Conservation (phyloP, 1,140 invertebrate genomes). For the Sweltsa coloradensis region DNA sequence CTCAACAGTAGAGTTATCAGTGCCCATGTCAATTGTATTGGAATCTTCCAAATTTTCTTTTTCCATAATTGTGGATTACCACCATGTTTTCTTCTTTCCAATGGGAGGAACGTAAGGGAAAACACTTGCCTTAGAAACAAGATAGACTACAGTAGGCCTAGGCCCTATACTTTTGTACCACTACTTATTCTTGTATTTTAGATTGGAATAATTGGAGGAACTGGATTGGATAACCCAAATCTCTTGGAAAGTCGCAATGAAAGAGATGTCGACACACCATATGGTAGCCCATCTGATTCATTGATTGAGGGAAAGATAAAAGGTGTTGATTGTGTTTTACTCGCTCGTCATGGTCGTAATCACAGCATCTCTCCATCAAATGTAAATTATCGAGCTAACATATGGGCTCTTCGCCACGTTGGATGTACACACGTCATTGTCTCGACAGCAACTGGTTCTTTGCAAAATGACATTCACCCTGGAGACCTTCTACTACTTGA, state of each 20-base stretch:
- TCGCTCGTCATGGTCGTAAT: constrained; percentile 77
- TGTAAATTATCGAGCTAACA: constrained; percentile 94
- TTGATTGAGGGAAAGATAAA: constrained; percentile 66
- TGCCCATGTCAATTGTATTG: too few species aligned
- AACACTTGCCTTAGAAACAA: too few species aligned
- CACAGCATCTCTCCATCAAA: constrained; percentile 70
- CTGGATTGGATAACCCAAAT: constrained; percentile 78
- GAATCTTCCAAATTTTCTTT: too few species aligned
- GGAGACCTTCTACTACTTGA: constrained; percentile 85
- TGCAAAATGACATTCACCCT: constrained; percentile 74
- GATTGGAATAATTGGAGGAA: constrained; percentile 94
- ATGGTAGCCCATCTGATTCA: constrained; percentile 72
- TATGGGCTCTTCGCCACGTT: constrained; percentile 78
- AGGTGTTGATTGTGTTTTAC: constrained; percentile 63
- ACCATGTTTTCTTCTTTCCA: too few species aligned
- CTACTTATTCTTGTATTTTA: too few species aligned
- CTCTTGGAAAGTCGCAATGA: constrained; percentile 59
- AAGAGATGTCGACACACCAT: constrained; percentile 60
- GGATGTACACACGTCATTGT: constrained; percentile 90
- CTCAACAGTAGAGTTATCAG: too few species aligned
- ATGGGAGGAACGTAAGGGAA: too few species aligned
- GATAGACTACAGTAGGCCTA: too few species aligned
- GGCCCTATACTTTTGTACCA: too few species aligned
- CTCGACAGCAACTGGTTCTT: constrained; percentile 84
- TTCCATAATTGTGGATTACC: too few species aligned